Evolutionary conservation across 2,797 vertebrate species (phyloP).

Genomic region (Novumbra hubbsi): DNA sequence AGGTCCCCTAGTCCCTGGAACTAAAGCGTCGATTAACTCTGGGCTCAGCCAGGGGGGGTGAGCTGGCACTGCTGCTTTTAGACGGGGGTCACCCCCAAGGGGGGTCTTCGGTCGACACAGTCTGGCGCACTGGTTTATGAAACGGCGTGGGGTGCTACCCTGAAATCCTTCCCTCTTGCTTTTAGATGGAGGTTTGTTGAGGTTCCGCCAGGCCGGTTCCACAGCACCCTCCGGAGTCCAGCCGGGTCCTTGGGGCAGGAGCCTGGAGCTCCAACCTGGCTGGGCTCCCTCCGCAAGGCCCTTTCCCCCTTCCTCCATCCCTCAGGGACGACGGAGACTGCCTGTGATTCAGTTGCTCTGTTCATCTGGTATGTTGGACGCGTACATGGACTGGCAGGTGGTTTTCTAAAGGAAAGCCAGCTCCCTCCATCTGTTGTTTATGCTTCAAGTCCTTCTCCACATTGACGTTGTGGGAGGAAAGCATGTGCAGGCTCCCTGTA

Average conservation of each 20-base stretch:
- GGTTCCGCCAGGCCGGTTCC: constrained; percentile 7
- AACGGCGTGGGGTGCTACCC: too few relatives aligned
- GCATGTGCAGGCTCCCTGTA: neutral
- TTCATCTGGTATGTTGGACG: constrained; percentile 37
- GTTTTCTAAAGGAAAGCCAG: constrained; percentile 41
- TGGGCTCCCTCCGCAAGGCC: constrained; percentile 11
- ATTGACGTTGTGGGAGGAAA: constrained; percentile 16
- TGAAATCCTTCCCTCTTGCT: too few relatives aligned
- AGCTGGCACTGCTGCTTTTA: constrained; percentile 41
- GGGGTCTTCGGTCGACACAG: too few relatives aligned
- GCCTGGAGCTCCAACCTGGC: neutral
- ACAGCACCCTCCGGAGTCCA: constrained; percentile 3
- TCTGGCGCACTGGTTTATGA: too few relatives aligned
- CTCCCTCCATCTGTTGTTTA: constrained; percentile 57
- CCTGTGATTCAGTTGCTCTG: constrained; percentile 36
- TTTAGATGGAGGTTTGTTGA: constrained; percentile 35
- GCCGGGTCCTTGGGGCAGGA: constrained; percentile 6
- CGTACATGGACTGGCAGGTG: constrained; percentile 59
- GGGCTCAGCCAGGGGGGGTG: constrained; percentile 50
- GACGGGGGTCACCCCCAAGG: too few relatives aligned
- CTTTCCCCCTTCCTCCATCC: constrained; percentile 1
- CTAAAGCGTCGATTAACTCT: constrained; percentile 68
- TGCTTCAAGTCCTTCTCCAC: constrained; percentile 25
- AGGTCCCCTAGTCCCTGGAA: constrained; percentile 39
- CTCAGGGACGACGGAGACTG: constrained; percentile 12